phyloP scores from a whole-genome alignment of 2,113 vertebrate genomes.

The Vulpes lagopus region DNA sequence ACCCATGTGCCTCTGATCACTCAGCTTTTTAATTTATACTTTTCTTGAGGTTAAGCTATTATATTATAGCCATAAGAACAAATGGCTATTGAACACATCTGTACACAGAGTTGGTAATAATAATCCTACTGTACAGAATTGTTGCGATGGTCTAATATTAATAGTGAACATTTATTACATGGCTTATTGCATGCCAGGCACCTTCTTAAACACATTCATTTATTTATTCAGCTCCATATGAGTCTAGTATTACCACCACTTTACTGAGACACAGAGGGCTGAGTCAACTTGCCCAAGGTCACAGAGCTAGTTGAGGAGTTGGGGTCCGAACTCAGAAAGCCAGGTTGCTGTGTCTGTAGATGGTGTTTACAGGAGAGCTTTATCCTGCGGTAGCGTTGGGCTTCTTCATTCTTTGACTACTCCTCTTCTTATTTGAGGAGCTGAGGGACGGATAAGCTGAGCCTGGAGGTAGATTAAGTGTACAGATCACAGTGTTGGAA shows the following conservation, averaged over 20 bases:
- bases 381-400: background rate
- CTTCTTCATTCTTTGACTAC: background rate
- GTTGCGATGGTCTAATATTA: background rate
- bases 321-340: background rate
- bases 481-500: slow-evolving; percentile 64
- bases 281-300: background rate
- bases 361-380: background rate
- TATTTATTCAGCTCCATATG: background rate
- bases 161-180: background rate
- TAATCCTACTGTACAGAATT: background rate
- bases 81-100: background rate
- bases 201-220: background rate
- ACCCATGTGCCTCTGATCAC: background rate
- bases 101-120: background rate
- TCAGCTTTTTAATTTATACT: background rate
- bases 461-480: slow-evolving; percentile 79
- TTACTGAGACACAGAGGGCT: background rate
- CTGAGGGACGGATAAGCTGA: slow-evolving; percentile 46
- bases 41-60: background rate
- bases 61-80: background rate
- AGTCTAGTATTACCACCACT: background rate
- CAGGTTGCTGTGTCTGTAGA: background rate
- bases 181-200: background rate
- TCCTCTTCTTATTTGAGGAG: background rate
- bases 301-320: background rate